Evolutionary conservation across 2,888 invertebrate genomes (phyloP).

Genomic region (Caenorhabditis sinica): DNA sequence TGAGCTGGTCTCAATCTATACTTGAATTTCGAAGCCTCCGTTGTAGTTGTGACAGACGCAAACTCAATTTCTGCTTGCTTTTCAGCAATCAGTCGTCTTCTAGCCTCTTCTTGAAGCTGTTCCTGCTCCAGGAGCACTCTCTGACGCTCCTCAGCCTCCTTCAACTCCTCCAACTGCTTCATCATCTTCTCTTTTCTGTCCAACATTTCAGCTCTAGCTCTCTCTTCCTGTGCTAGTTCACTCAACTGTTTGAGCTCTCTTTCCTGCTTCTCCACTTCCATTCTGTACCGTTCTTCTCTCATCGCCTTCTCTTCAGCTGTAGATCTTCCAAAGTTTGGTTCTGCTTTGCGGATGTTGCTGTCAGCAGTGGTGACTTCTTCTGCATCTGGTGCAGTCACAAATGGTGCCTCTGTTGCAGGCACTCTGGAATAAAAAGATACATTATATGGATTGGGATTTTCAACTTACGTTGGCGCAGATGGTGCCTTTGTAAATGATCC

Average conservation of each 20-base stretch:
- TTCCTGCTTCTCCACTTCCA: constrained; percentile 67
- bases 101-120: constrained; percentile 52
- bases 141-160: constrained; percentile 69
- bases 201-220: constrained; percentile 56
- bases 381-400: constrained; percentile 26
- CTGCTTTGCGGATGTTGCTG: constrained; percentile 47
- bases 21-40: constrained; percentile 52
- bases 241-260: constrained; percentile 56
- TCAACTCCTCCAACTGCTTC: constrained; percentile 70
- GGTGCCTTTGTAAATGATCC: constrained; percentile 51
- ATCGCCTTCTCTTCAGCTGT: constrained; percentile 54
- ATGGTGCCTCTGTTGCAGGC: constrained; percentile 13
- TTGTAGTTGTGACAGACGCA: constrained; percentile 55
- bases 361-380: constrained; percentile 9
- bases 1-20: constrained; percentile 74
- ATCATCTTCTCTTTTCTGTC: constrained; percentile 66
- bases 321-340: constrained; percentile 34
- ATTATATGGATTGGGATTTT: not conserved
- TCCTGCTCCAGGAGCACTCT: constrained; percentile 59
- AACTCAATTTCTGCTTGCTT: constrained; percentile 67
- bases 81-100: constrained; percentile 59
- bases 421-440: not conserved
- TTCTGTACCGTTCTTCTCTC: constrained; percentile 63
- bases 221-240: constrained; percentile 59
- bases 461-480: not conserved